Conservation (phyloP, 2,888 invertebrate species). For the Petrolisthes cinctipes region DNA sequence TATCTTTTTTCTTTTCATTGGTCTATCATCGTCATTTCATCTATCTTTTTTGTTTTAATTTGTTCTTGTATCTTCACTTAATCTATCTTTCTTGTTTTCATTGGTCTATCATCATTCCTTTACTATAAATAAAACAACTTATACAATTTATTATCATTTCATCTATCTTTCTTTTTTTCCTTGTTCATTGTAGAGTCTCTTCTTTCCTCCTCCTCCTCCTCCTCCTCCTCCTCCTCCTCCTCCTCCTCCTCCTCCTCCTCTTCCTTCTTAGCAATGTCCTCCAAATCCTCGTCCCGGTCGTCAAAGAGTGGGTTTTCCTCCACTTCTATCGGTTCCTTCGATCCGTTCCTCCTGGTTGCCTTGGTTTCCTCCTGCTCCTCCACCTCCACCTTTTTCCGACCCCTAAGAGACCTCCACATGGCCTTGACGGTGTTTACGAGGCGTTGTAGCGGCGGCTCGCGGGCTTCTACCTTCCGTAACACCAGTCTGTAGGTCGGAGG, state of each 20-base stretch:
- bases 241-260: constrained; percentile 30
- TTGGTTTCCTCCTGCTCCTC: neutral
- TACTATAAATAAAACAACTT: no score
- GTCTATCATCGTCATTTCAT: neutral
- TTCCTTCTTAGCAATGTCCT: constrained; percentile 53
- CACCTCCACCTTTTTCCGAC: neutral
- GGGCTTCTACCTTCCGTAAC: constrained; percentile 44
- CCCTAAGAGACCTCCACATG: constrained; percentile 23
- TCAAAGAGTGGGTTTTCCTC: constrained; percentile 54
- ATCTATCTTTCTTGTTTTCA: no score
- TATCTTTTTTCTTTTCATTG: neutral
- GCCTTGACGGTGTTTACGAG: constrained; percentile 8
- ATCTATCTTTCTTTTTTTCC: neutral
- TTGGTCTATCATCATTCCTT: no score
- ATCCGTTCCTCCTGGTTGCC: neutral
- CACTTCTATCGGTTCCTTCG: constrained; percentile 40
- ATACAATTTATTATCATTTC: no score
- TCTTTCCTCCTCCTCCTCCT: neutral
- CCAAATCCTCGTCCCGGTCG: constrained; percentile 54
- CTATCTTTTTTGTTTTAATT: neutral
- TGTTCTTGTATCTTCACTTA: neutral
- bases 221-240: neutral
- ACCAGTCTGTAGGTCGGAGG: constrained; percentile 36
- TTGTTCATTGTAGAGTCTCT: neutral
- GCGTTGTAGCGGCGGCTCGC: constrained; percentile 33